Conservation (phyloP, 2,888 invertebrate species). For the Melieria omissa region DNA sequence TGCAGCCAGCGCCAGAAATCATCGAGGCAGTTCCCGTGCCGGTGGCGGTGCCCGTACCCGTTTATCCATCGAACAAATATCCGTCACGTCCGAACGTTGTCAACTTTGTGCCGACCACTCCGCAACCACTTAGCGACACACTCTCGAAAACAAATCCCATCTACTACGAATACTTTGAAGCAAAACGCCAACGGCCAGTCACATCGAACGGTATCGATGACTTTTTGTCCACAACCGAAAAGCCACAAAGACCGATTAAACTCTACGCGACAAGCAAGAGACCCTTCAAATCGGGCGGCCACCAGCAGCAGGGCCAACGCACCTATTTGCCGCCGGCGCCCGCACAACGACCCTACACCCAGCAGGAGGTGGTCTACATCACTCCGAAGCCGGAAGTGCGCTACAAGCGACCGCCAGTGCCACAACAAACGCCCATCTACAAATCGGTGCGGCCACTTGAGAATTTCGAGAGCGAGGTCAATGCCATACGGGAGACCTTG, state of each 20-base stretch:
- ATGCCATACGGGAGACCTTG: slow-evolving; percentile 75
- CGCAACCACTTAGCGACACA: slow-evolving; percentile 48
- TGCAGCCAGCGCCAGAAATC: slow-evolving; percentile 43
- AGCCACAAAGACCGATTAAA: slow-evolving; percentile 49
- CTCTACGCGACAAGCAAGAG: slow-evolving; percentile 50
- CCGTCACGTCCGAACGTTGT: slow-evolving; percentile 51
- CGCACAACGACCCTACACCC: slow-evolving; percentile 50
- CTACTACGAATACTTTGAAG: slow-evolving; percentile 67
- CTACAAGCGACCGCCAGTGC: slow-evolving; percentile 41
- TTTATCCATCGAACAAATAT: slow-evolving; percentile 56
- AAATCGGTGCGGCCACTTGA: slow-evolving; percentile 61
- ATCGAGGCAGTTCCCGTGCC: slow-evolving; percentile 58
- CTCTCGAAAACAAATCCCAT: slow-evolving; percentile 65
- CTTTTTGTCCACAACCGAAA: slow-evolving; percentile 48
- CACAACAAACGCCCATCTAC: slow-evolving; percentile 18
- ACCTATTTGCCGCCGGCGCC: slow-evolving; percentile 44
- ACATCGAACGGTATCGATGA: slow-evolving; percentile 55
- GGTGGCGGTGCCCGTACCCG: slow-evolving; percentile 58
- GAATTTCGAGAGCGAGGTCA: slow-evolving; percentile 74
- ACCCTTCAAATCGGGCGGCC: slow-evolving; percentile 48
- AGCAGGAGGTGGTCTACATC: slow-evolving; percentile 62
- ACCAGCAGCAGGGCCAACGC: slow-evolving; percentile 43
- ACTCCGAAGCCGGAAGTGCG: slow-evolving; percentile 70
- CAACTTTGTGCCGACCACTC: slow-evolving; percentile 59
- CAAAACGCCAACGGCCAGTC: slow-evolving; percentile 57